These are phyloP conservation scores for Odontamblyopus rebecca DNA, from an alignment of 2,797 vertebrate species.

Conservation along the genomic window DNA sequence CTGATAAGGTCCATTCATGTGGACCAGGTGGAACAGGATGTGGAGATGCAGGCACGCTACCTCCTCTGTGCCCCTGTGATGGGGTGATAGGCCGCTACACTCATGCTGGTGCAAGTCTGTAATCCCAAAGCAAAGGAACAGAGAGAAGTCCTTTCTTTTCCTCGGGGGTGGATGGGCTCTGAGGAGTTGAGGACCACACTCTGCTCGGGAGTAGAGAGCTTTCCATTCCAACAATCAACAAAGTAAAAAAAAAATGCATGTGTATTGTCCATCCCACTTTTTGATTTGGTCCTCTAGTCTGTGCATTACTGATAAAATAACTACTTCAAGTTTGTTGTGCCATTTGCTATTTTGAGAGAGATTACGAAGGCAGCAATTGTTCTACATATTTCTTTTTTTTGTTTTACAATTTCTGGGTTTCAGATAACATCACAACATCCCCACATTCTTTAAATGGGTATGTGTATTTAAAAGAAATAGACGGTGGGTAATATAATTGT, in stretches of 20 bases:
- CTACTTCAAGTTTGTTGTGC: background rate
- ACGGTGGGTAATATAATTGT: too few species aligned
- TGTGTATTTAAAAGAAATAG: too few species aligned
- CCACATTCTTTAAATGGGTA: too few species aligned
- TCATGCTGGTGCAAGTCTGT: slow-evolving; percentile 71
- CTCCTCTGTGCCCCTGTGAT: slow-evolving; percentile 63
- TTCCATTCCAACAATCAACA: slow-evolving; percentile 18
- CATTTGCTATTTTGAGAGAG: too few species aligned
- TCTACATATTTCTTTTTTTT: too few species aligned
- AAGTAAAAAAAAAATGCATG: slow-evolving; percentile 15
- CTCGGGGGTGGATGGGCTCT: slow-evolving; percentile 11
- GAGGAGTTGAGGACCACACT: background rate
- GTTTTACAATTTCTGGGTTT: too few species aligned
- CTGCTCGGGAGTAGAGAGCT: slow-evolving; percentile 13
- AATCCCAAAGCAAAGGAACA: slow-evolving; percentile 28
- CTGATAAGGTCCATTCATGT: slow-evolving; percentile 72
- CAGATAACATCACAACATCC: too few species aligned
- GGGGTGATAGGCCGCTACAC: slow-evolving; percentile 55
- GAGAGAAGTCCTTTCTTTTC: background rate
- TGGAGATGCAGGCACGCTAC: slow-evolving; percentile 75
- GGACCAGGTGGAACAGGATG: slow-evolving; percentile 73
- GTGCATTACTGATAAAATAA: slow-evolving; percentile 7
- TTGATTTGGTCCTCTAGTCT: slow-evolving; percentile 11
- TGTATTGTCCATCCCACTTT: slow-evolving; percentile 12
- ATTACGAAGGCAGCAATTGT: too few species aligned